phyloP scores from a whole-genome alignment of 2,888 invertebrate species.

The Pseudoips prasinana region DNA sequence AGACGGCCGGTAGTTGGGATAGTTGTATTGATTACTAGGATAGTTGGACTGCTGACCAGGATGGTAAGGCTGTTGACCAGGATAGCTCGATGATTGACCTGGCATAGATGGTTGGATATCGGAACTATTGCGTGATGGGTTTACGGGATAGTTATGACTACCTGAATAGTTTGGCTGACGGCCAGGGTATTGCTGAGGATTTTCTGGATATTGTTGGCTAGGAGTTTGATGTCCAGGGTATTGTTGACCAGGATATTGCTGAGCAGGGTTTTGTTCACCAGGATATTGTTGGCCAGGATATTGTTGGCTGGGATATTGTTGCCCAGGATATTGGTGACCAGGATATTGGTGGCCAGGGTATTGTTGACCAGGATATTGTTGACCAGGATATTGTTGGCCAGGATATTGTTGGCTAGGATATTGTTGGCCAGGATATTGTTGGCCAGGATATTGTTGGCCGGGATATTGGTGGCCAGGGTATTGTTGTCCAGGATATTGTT shows the following conservation, averaged over 20 bases:
- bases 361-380: slow-evolving; percentile 2
- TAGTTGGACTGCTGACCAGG: slow-evolving; percentile 2
- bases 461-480: not conserved
- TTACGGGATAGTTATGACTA: not conserved
- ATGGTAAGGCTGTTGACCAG: slow-evolving; percentile 19
- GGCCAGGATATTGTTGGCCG: slow-evolving; percentile 11
- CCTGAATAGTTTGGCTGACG: slow-evolving; percentile 17
- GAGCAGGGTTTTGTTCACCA: slow-evolving; percentile 5
- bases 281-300: not conserved
- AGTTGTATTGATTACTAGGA: not conserved
- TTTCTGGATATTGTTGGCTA: slow-evolving; percentile 19
- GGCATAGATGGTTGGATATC: too few relatives aligned
- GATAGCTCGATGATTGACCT: not conserved
- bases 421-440: too few relatives aligned
- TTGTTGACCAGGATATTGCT: slow-evolving; percentile 11
- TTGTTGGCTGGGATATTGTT: slow-evolving; percentile 17
- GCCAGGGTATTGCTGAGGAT: slow-evolving; percentile 4
- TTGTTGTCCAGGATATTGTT: slow-evolving; percentile 38
- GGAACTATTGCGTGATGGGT: not conserved
- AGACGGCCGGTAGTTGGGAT: not conserved
- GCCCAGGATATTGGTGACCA: slow-evolving; percentile 12
- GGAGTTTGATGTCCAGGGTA: slow-evolving; percentile 14
- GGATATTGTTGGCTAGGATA: not conserved
- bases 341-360: slow-evolving; percentile 9
- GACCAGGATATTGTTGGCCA: too few relatives aligned